Conservation (phyloP, 2,113 vertebrate genomes). For the Mastomys coucha region DNA sequence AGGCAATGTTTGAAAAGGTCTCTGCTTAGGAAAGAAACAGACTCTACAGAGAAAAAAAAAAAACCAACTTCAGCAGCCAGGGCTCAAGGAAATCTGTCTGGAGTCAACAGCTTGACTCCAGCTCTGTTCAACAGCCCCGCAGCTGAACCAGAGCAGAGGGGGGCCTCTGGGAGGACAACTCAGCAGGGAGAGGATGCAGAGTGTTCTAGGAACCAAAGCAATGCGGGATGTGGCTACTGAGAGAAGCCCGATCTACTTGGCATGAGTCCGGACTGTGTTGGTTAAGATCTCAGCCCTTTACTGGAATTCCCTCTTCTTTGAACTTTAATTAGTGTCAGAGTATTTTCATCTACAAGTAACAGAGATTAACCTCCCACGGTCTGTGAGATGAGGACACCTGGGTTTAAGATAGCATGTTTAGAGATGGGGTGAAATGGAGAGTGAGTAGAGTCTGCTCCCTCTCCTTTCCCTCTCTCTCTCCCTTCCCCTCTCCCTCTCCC, state of each 20-base stretch:
- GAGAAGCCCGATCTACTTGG: neutral
- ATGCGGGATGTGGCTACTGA: neutral
- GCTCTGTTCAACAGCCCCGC: neutral
- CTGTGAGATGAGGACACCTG: neutral
- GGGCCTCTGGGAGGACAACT: neutral
- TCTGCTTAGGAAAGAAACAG: neutral
- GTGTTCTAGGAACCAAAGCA: neutral
- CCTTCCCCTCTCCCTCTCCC: too few species aligned
- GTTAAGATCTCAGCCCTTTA: slow-evolving; percentile 26
- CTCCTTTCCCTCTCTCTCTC: too few species aligned
- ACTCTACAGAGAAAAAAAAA: neutral
- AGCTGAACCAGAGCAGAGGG: neutral
- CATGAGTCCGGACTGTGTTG: neutral
- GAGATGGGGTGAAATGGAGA: neutral
- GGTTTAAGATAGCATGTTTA: neutral
- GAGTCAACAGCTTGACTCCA: neutral
- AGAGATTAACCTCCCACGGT: neutral
- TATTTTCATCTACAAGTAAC: slow-evolving; percentile 38
- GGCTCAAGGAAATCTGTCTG: neutral
- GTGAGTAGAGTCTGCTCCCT: neutral
- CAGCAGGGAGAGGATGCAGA: neutral
- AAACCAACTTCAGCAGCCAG: neutral
- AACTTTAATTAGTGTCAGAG: neutral
- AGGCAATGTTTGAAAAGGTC: neutral
- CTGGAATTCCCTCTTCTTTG: neutral